These are phyloP conservation scores for Eulemur rufifrons DNA, from an alignment of 2,113 vertebrate species.

Conservation along the genomic window DNA sequence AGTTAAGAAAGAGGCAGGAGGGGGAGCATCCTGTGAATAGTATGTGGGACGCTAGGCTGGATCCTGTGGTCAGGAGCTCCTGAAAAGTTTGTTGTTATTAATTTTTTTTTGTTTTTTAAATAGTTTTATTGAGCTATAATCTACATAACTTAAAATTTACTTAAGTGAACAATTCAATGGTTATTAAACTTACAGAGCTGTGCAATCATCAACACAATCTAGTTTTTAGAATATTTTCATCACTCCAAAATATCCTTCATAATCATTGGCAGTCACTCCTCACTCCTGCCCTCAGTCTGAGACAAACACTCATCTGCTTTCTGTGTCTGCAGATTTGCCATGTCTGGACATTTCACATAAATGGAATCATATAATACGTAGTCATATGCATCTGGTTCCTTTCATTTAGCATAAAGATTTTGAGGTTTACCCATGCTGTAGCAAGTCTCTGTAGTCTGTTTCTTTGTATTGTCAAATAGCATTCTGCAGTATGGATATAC, in stretches of 20 bases:
- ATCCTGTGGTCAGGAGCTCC: not conserved
- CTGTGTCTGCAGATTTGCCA: not conserved
- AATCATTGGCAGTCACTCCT: not conserved
- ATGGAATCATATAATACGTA: not conserved
- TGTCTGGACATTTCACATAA: not conserved
- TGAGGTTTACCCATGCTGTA: not conserved
- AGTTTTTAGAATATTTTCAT: not conserved
- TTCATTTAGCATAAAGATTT: not conserved
- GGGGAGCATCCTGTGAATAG: accelerated
- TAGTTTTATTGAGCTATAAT: not conserved
- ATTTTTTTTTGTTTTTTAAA: not conserved
- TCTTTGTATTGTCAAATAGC: not conserved
- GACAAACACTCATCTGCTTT: not conserved
- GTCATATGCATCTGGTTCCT: not conserved
- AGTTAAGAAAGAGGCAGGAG: not conserved
- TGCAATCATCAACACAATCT: not conserved
- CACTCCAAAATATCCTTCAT: not conserved
- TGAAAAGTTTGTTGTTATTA: not conserved
- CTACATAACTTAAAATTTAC: not conserved
- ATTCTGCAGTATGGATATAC: not conserved
- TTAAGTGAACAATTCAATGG: not conserved
- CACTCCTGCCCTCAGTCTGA: not conserved
- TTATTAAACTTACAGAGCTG: not conserved
- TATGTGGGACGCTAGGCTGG: not conserved
- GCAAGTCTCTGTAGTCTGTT: not conserved